Conservation (phyloP, 2,888 invertebrate species). For the Andrena minutula region DNA sequence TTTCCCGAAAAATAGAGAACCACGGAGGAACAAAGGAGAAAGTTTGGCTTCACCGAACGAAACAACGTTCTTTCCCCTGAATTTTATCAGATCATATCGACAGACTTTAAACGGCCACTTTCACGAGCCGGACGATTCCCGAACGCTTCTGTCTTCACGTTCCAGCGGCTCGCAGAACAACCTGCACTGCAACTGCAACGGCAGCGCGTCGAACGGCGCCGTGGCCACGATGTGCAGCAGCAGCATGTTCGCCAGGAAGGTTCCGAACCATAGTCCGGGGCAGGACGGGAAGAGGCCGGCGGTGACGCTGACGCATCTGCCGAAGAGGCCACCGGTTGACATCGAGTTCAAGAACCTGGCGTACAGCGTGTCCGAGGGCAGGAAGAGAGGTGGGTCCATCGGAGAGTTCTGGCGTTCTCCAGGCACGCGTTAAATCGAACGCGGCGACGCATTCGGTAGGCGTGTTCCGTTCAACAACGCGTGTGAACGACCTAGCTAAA, state of each 20-base stretch:
- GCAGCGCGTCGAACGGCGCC: conserved; percentile 77
- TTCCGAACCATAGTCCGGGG: conserved; percentile 88
- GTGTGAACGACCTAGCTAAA: conserved; percentile 79
- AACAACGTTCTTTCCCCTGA: neutral
- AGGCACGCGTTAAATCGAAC: neutral
- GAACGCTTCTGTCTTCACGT: conserved; percentile 68
- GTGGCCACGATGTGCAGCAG: conserved; percentile 81
- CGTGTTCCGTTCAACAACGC: conserved; percentile 44
- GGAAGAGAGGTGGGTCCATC: conserved; percentile 87
- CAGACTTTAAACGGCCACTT: neutral
- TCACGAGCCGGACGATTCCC: no score
- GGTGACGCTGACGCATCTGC: conserved; percentile 92
- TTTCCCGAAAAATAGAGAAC: neutral
- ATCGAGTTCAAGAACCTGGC: conserved; percentile 95
- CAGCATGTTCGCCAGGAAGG: conserved; percentile 88
- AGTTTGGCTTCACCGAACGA: neutral
- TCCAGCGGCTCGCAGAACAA: conserved; percentile 91
- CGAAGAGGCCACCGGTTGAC: conserved; percentile 95
- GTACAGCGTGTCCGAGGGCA: conserved; percentile 95
- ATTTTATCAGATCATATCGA: neutral
- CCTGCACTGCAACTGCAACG: conserved; percentile 87
- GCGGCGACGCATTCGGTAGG: conserved; percentile 17
- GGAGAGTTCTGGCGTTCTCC: neutral
- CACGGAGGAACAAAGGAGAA: neutral
- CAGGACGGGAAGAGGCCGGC: conserved; percentile 90